Percentiles rank a stretch among this genome's conserved stretches.
Evolutionary conservation across 1,140 invertebrate genomes (phyloP).

Genomic region (Orussus abietinus): DNA sequence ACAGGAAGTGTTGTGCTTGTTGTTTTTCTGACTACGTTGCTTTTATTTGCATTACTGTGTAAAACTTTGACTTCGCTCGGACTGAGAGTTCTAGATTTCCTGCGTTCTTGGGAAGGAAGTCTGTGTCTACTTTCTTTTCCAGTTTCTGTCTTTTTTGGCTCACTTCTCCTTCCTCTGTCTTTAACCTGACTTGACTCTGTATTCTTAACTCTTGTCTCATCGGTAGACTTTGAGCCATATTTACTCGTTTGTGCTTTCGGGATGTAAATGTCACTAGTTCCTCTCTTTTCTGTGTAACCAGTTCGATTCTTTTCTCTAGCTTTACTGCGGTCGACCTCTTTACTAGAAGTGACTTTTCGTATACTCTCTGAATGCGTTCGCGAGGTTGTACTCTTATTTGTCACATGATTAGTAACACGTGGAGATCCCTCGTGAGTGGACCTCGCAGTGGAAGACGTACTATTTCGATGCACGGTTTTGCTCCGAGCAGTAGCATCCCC

Average conservation of each 20-base stretch:
- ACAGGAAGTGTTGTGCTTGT: no score
- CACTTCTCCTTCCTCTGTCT: constrained; percentile 3
- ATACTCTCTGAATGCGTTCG: constrained; percentile 13
- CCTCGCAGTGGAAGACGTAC: constrained; percentile 1
- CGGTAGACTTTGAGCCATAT: constrained; percentile 7
- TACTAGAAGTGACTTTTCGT: constrained; percentile 7
- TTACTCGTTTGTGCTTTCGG: constrained; percentile 25
- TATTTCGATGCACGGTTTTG: constrained; percentile 13
- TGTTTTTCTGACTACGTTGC: constrained; percentile 8
- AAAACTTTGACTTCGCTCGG: constrained; percentile 41
- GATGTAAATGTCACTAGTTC: constrained; percentile 30
- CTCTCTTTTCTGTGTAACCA: constrained; percentile 30
- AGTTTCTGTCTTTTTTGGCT: constrained; percentile 7
- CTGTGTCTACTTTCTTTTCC: constrained; percentile 12
- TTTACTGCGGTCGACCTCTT: neutral
- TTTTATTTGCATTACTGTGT: constrained; percentile 14
- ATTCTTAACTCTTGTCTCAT: constrained; percentile 9
- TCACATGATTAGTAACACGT: neutral
- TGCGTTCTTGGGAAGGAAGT: constrained; percentile 26
- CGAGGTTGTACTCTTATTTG: constrained; percentile 1
- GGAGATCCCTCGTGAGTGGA: constrained; percentile 8
- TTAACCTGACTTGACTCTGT: neutral
- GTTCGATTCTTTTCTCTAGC: constrained; percentile 13
- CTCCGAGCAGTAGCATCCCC: constrained; percentile 8
- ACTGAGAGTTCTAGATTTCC: constrained; percentile 36